Evolutionary conservation across 2,888 invertebrate species (phyloP).

Genomic region (Tetropium fuscum): DNA sequence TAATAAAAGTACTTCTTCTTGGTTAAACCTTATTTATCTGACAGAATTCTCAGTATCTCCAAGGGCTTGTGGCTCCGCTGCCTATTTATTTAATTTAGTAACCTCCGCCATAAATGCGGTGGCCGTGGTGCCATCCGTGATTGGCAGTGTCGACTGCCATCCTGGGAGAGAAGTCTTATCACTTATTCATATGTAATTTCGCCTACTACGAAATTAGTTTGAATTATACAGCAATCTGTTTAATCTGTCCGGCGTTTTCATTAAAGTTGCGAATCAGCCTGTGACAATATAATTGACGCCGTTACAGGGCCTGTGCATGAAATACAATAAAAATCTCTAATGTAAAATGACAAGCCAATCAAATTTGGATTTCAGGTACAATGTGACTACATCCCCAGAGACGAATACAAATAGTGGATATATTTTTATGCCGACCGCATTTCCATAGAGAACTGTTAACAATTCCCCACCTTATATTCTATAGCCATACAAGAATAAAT

Average conservation of each 20-base stretch:
- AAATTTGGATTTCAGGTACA: constrained; percentile 16
- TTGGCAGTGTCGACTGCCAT: constrained; percentile 43
- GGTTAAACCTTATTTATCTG: too few species aligned
- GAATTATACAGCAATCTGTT: constrained; percentile 60
- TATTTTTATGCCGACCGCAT: constrained; percentile 34
- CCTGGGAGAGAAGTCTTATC: constrained; percentile 55
- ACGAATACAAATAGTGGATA: constrained; percentile 31
- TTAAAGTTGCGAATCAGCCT: background rate
- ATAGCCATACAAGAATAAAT: too few species aligned
- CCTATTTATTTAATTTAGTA: constrained; percentile 13
- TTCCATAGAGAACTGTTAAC: too few species aligned
- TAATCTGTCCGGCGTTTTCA: constrained; percentile 47
- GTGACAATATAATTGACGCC: constrained; percentile 32
- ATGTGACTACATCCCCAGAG: constrained; percentile 1
- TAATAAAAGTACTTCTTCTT: too few species aligned
- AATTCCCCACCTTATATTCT: too few species aligned
- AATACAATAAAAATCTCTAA: constrained; percentile 20
- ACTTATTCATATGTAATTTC: constrained; percentile 62
- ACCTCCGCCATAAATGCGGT: background rate
- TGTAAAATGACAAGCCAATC: constrained; percentile 24
- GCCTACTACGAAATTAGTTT: constrained; percentile 60
- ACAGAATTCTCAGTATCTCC: too few species aligned
- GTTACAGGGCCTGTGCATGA: constrained; percentile 20
- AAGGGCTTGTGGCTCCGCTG: too few species aligned
- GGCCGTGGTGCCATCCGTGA: constrained; percentile 28